A percentile compares a stretch with the other conserved stretches of the same genome.
These are phyloP conservation scores for Sebastes miniatus DNA, from an alignment of 2,797 vertebrate genomes.

Conservation along the genomic window DNA sequence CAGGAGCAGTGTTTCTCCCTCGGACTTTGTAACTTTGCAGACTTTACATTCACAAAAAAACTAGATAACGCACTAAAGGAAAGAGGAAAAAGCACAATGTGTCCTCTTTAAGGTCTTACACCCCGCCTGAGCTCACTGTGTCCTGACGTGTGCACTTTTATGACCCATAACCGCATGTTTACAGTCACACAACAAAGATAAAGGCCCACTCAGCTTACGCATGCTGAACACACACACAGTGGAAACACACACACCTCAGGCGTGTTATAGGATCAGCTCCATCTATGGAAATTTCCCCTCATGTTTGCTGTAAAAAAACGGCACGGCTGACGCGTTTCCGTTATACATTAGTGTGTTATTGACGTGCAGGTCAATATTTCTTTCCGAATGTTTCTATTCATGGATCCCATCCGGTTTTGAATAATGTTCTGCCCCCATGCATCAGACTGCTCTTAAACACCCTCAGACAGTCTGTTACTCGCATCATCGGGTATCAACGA, in stretches of 20 bases:
- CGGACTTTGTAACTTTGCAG: too few species aligned
- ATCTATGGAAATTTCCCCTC: slow-evolving; percentile 35
- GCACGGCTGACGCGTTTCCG: slow-evolving; percentile 16
- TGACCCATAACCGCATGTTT: slow-evolving; percentile 47
- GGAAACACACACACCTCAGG: slow-evolving; percentile 26
- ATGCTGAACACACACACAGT: slow-evolving; percentile 9
- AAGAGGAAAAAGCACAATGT: too few species aligned
- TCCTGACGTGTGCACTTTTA: slow-evolving; percentile 47
- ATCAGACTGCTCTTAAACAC: background rate
- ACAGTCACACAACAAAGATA: slow-evolving; percentile 46
- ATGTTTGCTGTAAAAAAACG: slow-evolving; percentile 26
- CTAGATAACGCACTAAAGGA: too few species aligned
- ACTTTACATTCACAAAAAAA: too few species aligned
- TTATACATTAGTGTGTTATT: slow-evolving; percentile 3
- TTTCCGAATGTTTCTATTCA: slow-evolving; percentile 44
- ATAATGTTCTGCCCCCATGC: background rate
- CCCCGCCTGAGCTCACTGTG: background rate
- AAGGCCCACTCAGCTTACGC: slow-evolving; percentile 36
- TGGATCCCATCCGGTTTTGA: background rate
- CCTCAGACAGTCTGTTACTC: background rate
- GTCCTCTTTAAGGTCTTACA: background rate
- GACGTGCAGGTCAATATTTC: slow-evolving; percentile 42
- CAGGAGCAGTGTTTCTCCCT: too few species aligned
- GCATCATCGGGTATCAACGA: background rate
- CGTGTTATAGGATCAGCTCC: background rate